Conservation (phyloP, 2,797 vertebrate species). For the Argyrosomus regius region DNA sequence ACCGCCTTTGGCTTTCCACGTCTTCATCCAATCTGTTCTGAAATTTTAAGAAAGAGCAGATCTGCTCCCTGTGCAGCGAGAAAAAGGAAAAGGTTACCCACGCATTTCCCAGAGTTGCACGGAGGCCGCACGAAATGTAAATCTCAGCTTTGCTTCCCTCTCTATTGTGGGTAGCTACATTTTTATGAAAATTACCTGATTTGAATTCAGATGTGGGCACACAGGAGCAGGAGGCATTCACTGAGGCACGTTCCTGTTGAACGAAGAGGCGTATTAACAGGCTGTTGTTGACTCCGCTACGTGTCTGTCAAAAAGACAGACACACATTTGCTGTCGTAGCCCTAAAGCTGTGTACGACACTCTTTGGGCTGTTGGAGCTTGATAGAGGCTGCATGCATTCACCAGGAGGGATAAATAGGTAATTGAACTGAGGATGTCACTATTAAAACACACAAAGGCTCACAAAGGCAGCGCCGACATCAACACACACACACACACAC, state of each 20-base stretch:
- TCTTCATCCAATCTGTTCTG: slow-evolving; percentile 55
- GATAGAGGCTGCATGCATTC: slow-evolving; percentile 59
- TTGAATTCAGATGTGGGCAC: slow-evolving; percentile 75
- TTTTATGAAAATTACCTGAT: slow-evolving; percentile 81
- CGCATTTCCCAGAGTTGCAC: slow-evolving; percentile 66
- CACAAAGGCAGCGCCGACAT: slow-evolving; percentile 26
- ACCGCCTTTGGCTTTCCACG: slow-evolving; percentile 26
- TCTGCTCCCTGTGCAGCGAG: slow-evolving; percentile 28
- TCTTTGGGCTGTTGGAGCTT: slow-evolving; percentile 52
- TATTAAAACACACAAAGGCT: slow-evolving; percentile 61
- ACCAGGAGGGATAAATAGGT: slow-evolving; percentile 64
- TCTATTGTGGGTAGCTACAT: slow-evolving; percentile 65
- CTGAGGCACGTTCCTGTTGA: slow-evolving; percentile 51
- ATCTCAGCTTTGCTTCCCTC: slow-evolving; percentile 64
- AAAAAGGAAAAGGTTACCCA: slow-evolving; percentile 69
- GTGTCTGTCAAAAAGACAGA: slow-evolving; percentile 72
- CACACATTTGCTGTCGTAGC: slow-evolving; percentile 49
- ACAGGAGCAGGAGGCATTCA: slow-evolving; percentile 52
- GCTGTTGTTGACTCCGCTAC: slow-evolving; percentile 67
- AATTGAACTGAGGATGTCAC: slow-evolving; percentile 64
- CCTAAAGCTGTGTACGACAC: slow-evolving; percentile 49
- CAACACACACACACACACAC: not conserved
- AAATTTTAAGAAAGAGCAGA: slow-evolving; percentile 51
- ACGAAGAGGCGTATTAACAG: slow-evolving; percentile 69
- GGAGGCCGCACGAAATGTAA: slow-evolving; percentile 78